Base-by-base conservation (phyloP, 2,113 vertebrate genomes). In the Gnathonemus echidnorhynchus region DNA sequence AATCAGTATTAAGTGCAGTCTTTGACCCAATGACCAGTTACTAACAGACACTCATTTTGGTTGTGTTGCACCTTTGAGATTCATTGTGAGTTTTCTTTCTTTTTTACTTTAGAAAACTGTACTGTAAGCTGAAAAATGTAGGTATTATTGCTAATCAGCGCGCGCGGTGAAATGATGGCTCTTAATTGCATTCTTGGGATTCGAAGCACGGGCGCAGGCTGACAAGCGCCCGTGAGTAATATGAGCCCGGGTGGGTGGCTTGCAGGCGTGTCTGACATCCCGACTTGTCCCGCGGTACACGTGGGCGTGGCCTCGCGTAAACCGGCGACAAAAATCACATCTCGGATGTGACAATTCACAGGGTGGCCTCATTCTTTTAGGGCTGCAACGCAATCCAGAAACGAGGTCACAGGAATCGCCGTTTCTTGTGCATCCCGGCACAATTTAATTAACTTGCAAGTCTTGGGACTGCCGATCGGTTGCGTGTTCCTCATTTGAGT, bases 261-360 rank as follows among this genome's bases (percentile, higher is more conserved):
- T 83, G 49, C 35, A 52, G 74, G 88, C 74, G 31, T n/a, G 74
- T 89, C 70, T 50, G 52, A 89, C 88, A 89, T 35, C 4, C 8
- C 39, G 74, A 45, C 46, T 45, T 84, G 88, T 53, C 48, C n/a
- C 27, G 1, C 74, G 31, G 48, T 89, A 31, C 19, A 84, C 21
- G 49, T 89, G 70, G 88, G 27, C 35, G 88, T 89, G 46, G 70
- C 24, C n/a, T 56, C 53, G 74, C 39, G 15, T 42, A 56, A 56
- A 42, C 39, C 5, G 21, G 74, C 21, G 27, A 31, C 48, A 24
- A 53, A 31, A 50, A 83, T 53, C 88, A 53, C 31, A 1, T 56
- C 42, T 49, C 45, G 35, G 46, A 77, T 89, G 66, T 52, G 66
- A 27, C 27, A 89, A 62, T 66, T 53, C 5, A 39, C 27, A 87